Base-by-base conservation (phyloP, 2,113 vertebrate genomes). In the Limanda limanda region DNA sequence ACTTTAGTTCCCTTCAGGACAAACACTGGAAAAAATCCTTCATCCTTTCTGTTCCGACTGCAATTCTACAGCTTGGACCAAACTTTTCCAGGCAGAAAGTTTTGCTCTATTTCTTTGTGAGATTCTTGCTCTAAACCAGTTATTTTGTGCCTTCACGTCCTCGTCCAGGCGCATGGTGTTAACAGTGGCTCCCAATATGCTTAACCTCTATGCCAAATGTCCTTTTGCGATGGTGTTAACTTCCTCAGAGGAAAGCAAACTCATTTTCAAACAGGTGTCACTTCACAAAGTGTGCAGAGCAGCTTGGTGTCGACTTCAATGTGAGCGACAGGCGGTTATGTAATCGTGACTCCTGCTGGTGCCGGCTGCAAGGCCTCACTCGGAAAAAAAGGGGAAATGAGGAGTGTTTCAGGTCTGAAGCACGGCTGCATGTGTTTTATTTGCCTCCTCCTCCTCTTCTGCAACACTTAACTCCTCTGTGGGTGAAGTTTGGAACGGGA, bases 321-420 rank as follows among this genome's bases (percentile, higher is more conserved):
- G 70, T 72, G 69, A 31, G 57, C 82, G 86, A 91, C 89, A 88
- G 86, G 84, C 25, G 21, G 75, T 90, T 91, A 84, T 79, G 52
- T 85, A 92, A 92, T 75, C 13, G 17, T 40, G 51, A 67, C 45
- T 58, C 23, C 70, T 69, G 84, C 47, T 51, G 47, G 1, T 51
- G 84, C 47, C 60, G 68, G 52, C 31, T 31, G 31, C 51, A 42
- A 59, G 74, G 37, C 60, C 27, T 56, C 31, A 4, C 23, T 3
- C 9, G 13, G 24, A 58, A 70, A 52, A 73, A 62, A 27, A 37
- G 25, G 15, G 31, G 31, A 31, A 4, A 20, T 0, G 2, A 18
- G 45, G 51, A 40, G 23, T 5, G 21, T 60, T 76, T 52, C 73
- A 75, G 13, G 27, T 81, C 68, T 83, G 66, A 56, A n/a, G 23